A percentile compares a stretch with the other conserved stretches of the same genome.
Conservation (phyloP, 2,888 invertebrate species). For the Spilarctia lutea region DNA sequence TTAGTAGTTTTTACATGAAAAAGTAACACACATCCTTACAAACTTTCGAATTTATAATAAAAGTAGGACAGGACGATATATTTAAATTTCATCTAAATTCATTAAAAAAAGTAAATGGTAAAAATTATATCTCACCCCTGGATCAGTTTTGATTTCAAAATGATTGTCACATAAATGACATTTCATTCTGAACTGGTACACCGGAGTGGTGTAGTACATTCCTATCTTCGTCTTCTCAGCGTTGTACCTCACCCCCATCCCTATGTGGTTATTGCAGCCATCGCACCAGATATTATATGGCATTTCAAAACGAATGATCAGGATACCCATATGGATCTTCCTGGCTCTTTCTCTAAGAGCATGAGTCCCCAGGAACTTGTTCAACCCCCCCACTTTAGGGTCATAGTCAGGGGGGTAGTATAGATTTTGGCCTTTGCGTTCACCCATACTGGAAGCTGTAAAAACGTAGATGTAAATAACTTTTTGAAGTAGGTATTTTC, state of each 20-base stretch:
- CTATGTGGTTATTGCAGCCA: constrained; percentile 99
- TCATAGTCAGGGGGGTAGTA: constrained; percentile 99
- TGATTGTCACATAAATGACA: constrained; percentile 99
- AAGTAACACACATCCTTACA: too few species aligned
- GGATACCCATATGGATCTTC: constrained; percentile 98
- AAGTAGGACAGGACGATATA: too few species aligned
- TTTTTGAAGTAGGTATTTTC: neutral
- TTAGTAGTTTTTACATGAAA: too few species aligned
- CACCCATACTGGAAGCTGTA: constrained; percentile 91
- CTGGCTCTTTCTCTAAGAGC: constrained; percentile 97
- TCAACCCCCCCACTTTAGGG: constrained; percentile 97
- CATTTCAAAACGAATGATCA: constrained; percentile 99
- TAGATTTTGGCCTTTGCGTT: constrained; percentile 98
- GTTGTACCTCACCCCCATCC: constrained; percentile 99
- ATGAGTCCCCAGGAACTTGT: constrained; percentile 97
- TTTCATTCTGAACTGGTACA: constrained; percentile 99
- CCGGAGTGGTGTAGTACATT: constrained; percentile 99
- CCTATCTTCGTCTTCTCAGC: constrained; percentile 97
- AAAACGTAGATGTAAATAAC: constrained; percentile 25
- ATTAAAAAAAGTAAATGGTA: too few species aligned
- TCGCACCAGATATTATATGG: constrained; percentile 99
- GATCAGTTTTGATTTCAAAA: constrained; percentile 99
- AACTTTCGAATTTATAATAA: too few species aligned
- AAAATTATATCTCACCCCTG: constrained; percentile 92
- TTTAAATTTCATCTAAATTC: too few species aligned